Evolutionary conservation across 2,888 invertebrate genomes (phyloP), one percentile per base, ranked within the genome.

Genomic region (Rhamnusium bicolor): DNA sequence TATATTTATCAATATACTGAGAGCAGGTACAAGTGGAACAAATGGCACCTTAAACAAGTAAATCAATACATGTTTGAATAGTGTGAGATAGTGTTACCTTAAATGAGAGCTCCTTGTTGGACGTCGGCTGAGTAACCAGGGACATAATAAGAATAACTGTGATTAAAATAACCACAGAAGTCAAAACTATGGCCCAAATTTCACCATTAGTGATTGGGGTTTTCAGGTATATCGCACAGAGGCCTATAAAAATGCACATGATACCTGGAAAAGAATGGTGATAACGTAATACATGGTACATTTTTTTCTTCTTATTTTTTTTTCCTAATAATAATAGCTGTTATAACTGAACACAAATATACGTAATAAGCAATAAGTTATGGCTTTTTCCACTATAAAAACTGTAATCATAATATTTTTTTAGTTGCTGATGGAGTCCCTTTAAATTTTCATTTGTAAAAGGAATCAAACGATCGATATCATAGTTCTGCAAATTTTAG

Each of bases 1-100:
- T 69, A 96, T 90, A 85, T 97, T 97, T 53, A 94, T 90, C 80
- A 96, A 91, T 76, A 96, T 93, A 84, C 96, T 96, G 54, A 95
- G 82, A 46, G 93, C 93, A 0, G 97, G 97, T 65, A 97, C 86
- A 71, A 95, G 88, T 1, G 97, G 97, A 0, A 97, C 94, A 14
- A 94, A 87, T 0, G 97, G 97, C 4, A 96, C 95, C 93, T 96
- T 58, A 67, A 88, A 88, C 24, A 63, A 53, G 21, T 29, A 10
- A 53, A 54, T 49, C 40, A 70, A 29, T 8, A 24, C 4, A 54
- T 0, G 10, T 16, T 53, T n/a, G 27, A 40, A 27, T 40, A 62
- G n/a, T 24, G 10, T 40, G 60, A 53, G 12, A 19, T 10, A 40
- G 29, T 21, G 49, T 16, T 77, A 81, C 81, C 75, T 91, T 92